Base-by-base conservation (phyloP, 2,888 invertebrate genomes). In the Tenthredo notha region DNA sequence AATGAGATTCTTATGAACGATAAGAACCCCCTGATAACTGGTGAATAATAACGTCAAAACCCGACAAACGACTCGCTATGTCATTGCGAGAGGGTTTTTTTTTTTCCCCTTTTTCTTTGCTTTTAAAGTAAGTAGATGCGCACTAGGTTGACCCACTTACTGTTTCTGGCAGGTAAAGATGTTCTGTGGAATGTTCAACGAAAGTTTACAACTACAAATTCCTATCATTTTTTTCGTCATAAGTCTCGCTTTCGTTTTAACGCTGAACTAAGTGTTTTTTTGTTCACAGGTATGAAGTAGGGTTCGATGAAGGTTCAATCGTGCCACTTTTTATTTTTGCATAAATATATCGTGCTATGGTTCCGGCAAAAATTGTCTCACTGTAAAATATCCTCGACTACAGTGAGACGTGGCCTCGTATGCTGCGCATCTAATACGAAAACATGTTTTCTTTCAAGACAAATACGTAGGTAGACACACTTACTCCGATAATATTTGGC, bases 31-130 rank as follows among this genome's bases (percentile, higher is more conserved):
- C 58, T 25, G 80, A 80, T 80, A 58, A 80, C 40, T 74, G 72
- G 67, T 43, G 80, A 61, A 61, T 80, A 33, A 61, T 61, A 77
- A 54, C 77, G 29, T 77, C 12, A 54, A 77, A 77, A 77, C 77
- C 12, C 50, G 54, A 54, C 77, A 15, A 77, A 18, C 50, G 25
- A 54, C 25, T 67, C 33, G 29, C 5, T 67, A 18, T 67, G 67
- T 33, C 61, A 67, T 33, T 67, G 33, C 18, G 29, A 33, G 33
- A 67, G 25, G 29, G 25, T 33, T 67, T 67, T 67, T 33, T 33
- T 33, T 37, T 37, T 67, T 18, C 7, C 29, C 18, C 4, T 33
- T 33, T 33, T 4, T 4, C 33, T 33, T 18, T 33, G 5, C 15
- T 67, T 18, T 18, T 33, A 18, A 67, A 67, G 15, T 67, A 61